These are phyloP conservation scores for Amphimallon solstitiale DNA, from an alignment of 2,888 invertebrate species.

Conservation along the genomic window DNA sequence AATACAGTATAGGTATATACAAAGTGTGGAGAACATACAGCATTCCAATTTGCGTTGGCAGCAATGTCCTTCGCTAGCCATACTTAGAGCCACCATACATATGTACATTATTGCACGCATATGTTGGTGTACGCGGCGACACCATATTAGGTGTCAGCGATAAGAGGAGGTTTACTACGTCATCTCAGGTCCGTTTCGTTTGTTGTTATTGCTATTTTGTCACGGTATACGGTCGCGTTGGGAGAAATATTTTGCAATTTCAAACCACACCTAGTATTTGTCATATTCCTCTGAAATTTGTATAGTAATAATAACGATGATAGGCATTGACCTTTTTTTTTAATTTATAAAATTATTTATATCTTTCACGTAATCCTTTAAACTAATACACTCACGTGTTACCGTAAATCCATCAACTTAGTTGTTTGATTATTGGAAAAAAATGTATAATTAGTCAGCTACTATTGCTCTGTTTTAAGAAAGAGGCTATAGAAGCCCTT, in stretches of 20 bases:
- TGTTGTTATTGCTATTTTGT: constrained; percentile 18
- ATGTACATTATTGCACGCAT: not conserved
- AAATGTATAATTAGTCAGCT: too few species aligned
- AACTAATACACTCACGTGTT: too few species aligned
- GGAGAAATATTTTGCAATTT: constrained; percentile 16
- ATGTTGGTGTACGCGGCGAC: not conserved
- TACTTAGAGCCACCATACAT: not conserved
- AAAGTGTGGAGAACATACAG: too few species aligned
- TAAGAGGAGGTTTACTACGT: constrained; percentile 16
- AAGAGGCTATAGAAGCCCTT: too few species aligned
- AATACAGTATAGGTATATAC: not conserved
- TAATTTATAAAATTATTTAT: too few species aligned
- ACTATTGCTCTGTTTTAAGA: too few species aligned
- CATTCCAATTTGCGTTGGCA: constrained; percentile 32
- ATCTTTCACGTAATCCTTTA: too few species aligned
- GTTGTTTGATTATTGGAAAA: too few species aligned
- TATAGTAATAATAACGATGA: too few species aligned
- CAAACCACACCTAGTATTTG: constrained; percentile 3
- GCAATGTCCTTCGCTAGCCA: constrained; percentile 34
- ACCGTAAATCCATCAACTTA: too few species aligned
- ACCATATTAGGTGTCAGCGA: constrained; percentile 18
- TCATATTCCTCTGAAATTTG: not conserved
- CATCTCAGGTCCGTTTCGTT: constrained; percentile 1
- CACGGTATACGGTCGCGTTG: not conserved
- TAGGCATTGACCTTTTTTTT: too few species aligned